These are phyloP conservation scores for Chelonia mydas DNA, from an alignment of 2,797 vertebrate genomes.

Conservation along the genomic window DNA sequence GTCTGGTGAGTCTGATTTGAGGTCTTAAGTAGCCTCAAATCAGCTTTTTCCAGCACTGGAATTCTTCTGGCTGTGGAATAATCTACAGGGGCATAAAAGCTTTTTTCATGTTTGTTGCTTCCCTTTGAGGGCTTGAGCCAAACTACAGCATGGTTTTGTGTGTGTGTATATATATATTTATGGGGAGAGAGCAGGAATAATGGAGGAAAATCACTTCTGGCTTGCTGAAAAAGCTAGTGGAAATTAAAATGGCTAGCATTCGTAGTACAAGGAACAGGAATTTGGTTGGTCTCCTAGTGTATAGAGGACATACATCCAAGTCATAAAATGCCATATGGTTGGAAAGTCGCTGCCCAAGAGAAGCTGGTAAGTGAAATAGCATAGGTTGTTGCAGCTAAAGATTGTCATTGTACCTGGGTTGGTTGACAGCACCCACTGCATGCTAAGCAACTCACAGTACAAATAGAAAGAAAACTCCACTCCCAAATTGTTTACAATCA, in stretches of 20 bases:
- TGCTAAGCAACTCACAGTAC: neutral
- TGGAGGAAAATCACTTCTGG: neutral
- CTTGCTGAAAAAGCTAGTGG: neutral
- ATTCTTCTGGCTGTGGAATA: neutral
- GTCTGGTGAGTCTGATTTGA: neutral
- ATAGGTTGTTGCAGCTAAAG: neutral
- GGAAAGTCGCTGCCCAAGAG: neutral
- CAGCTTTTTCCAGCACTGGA: neutral
- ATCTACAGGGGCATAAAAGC: neutral
- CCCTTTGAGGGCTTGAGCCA: neutral
- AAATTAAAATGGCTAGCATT: neutral
- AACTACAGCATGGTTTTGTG: neutral
- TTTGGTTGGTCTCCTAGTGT: neutral
- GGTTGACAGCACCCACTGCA: accelerated
- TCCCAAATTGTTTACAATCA: neutral
- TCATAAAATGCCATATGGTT: neutral
- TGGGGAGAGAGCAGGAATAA: neutral
- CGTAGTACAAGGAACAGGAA: neutral
- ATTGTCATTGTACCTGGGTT: neutral
- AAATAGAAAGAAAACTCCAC: neutral
- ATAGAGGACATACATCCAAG: neutral
- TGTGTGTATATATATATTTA: neutral
- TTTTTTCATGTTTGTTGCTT: conserved; percentile 40
- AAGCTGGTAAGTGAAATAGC: neutral
- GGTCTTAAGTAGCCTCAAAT: neutral